A percentile compares a stretch with the other conserved stretches of the same genome.
These are phyloP conservation scores for Papilio demoleus DNA, from an alignment of 2,888 invertebrate species.

Conservation along the genomic window DNA sequence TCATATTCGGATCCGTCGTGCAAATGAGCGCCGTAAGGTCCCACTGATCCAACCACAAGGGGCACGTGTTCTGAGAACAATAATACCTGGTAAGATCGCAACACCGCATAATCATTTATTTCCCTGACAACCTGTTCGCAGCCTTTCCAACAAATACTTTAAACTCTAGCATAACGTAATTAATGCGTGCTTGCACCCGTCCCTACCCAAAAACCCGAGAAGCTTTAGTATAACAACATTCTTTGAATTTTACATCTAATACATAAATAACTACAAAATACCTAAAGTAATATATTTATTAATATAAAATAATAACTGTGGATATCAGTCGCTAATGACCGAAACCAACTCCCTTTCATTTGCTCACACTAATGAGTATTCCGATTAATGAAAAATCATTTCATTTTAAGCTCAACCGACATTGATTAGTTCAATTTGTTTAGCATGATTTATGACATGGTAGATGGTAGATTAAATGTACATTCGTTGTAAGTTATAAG, in stretches of 20 bases:
- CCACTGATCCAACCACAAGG: conserved; percentile 93
- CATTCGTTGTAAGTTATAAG: background rate
- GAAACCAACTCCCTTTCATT: conserved; percentile 13
- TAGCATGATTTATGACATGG: conserved; percentile 1
- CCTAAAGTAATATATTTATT: background rate
- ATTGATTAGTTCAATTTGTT: conserved; percentile 18
- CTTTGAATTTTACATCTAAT: conserved; percentile 59
- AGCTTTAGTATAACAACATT: conserved; percentile 72
- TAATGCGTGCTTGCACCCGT: conserved; percentile 80
- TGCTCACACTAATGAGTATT: conserved; percentile 14
- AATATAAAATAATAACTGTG: background rate
- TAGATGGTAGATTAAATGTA: background rate
- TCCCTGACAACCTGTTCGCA: conserved; percentile 48
- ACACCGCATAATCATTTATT: conserved; percentile 33
- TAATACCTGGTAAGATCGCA: conserved; percentile 28
- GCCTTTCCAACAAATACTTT: conserved; percentile 49
- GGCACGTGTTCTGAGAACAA: conserved; percentile 70
- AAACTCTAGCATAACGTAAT: conserved; percentile 74
- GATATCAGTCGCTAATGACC: conserved; percentile 19
- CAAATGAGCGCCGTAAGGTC: conserved; percentile 95
- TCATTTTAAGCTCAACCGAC: background rate
- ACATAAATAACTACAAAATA: background rate
- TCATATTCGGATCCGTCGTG: conserved; percentile 97
- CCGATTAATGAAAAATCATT: conserved; percentile 18
- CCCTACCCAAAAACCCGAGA: conserved; percentile 64